Conservation (phyloP, 92 coral and sea anemone genomes). For the Zoanthus gigantus region DNA sequence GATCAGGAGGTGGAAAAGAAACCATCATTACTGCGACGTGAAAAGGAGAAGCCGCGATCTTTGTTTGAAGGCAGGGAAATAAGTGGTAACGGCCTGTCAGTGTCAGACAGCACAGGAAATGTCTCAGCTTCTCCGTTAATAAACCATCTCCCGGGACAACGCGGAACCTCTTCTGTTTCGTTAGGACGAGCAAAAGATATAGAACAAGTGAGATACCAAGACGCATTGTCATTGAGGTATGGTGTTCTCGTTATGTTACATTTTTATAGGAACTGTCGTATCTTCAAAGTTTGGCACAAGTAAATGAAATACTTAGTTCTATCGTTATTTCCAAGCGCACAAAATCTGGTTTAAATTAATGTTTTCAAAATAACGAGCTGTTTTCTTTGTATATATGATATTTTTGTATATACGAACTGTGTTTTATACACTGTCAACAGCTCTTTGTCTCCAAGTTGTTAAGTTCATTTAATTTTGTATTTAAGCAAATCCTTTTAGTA, state of each 20-base stretch:
- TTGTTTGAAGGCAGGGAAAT: constrained; percentile 40
- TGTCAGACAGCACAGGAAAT: constrained; percentile 1
- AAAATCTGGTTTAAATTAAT: not conserved
- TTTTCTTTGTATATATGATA: not conserved
- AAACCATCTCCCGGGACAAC: not conserved
- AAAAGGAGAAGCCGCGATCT: constrained; percentile 68
- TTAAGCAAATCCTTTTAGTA: no score
- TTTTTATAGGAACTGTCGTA: not conserved
- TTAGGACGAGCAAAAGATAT: constrained; percentile 7
- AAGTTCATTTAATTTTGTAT: no score
- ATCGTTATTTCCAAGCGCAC: not conserved
- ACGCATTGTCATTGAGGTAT: constrained; percentile 85
- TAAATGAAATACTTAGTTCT: not conserved
- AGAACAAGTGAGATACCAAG: constrained; percentile 59
- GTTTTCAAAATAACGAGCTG: not conserved
- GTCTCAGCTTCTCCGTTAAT: not conserved
- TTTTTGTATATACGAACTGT: not conserved
- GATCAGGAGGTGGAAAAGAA: constrained; percentile 40
- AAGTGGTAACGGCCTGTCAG: not conserved
- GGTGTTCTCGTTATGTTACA: not conserved
- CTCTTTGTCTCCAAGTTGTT: not conserved
- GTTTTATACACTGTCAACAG: not conserved
- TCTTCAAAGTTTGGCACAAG: not conserved
- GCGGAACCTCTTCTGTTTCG: not conserved
- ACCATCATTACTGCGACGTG: constrained; percentile 69